A percentile compares a stretch with the other conserved stretches of the same genome.
Evolutionary conservation across 2,113 vertebrate species (phyloP).

Genomic region (Hippocampus abdominalis): DNA sequence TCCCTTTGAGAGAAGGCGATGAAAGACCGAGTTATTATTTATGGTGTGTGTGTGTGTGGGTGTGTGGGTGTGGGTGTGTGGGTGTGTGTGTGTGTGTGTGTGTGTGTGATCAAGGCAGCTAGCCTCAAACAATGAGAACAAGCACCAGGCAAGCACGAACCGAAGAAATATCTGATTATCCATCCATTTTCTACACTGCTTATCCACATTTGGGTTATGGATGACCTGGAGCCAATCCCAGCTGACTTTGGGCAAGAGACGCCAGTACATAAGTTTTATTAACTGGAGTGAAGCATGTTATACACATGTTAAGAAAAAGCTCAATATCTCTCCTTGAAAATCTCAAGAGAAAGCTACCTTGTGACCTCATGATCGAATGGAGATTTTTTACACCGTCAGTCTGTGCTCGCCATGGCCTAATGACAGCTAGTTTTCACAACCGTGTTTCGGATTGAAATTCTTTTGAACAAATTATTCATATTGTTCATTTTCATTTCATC

Average conservation of each 20-base stretch:
- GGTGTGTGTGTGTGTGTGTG: not conserved
- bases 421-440: not conserved
- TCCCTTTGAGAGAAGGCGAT: not conserved
- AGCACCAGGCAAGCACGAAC: not conserved
- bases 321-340: not conserved
- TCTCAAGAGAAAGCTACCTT: not conserved
- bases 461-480: too few species aligned
- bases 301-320: not conserved
- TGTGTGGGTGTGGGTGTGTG: not conserved
- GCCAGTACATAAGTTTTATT: too few species aligned
- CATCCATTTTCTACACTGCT: not conserved
- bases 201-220: not conserved
- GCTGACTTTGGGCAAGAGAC: not conserved
- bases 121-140: not conserved
- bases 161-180: not conserved
- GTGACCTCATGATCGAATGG: not conserved
- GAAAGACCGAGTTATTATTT: conserved; percentile 1
- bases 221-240: not conserved
- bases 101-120: not conserved
- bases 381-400: not conserved
- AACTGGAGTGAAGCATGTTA: not conserved
- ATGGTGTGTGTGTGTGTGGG: not conserved
- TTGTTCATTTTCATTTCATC: too few species aligned
- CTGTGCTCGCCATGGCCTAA: not conserved
- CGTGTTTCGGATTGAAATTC: not conserved